Evolutionary conservation across 2,888 invertebrate genomes (phyloP).

Genomic region (Ennomos erosarius): DNA sequence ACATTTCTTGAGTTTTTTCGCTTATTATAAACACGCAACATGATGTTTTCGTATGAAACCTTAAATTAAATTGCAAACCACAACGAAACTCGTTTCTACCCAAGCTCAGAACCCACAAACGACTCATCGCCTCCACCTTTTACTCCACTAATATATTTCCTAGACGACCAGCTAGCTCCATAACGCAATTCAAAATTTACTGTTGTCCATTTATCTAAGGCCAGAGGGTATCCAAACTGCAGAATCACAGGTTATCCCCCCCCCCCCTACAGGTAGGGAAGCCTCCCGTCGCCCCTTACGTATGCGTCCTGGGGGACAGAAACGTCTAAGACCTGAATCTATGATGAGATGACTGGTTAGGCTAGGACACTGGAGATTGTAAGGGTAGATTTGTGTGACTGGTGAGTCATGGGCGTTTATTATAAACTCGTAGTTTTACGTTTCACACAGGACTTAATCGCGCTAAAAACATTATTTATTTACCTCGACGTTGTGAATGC

Average conservation of each 20-base stretch:
- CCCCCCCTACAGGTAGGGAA: neutral
- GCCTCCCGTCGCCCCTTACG: slow-evolving; percentile 3
- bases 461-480: too few relatives aligned
- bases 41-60: too few relatives aligned
- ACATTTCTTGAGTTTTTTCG: too few relatives aligned
- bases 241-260: slow-evolving; percentile 30
- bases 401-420: too few relatives aligned
- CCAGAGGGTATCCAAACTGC: slow-evolving; percentile 41
- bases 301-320: slow-evolving; percentile 22
- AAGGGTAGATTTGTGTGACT: too few relatives aligned
- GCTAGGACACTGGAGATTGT: neutral
- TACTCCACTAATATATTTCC: slow-evolving; percentile 11
- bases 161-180: slow-evolving; percentile 16
- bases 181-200: slow-evolving; percentile 45
- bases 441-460: too few relatives aligned
- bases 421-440: too few relatives aligned
- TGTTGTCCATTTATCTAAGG: slow-evolving; percentile 44
- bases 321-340: slow-evolving; percentile 40
- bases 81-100: too few relatives aligned
- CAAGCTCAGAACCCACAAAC: neutral
- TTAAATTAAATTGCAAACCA: too few relatives aligned
- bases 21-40: too few relatives aligned
- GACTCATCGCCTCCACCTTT: slow-evolving; percentile 5
- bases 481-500: too few relatives aligned
- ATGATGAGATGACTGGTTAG: slow-evolving; percentile 25